These are phyloP conservation scores for Hippocampus guttulatus DNA, from an alignment of 2,113 vertebrate genomes.

Conservation along the genomic window DNA sequence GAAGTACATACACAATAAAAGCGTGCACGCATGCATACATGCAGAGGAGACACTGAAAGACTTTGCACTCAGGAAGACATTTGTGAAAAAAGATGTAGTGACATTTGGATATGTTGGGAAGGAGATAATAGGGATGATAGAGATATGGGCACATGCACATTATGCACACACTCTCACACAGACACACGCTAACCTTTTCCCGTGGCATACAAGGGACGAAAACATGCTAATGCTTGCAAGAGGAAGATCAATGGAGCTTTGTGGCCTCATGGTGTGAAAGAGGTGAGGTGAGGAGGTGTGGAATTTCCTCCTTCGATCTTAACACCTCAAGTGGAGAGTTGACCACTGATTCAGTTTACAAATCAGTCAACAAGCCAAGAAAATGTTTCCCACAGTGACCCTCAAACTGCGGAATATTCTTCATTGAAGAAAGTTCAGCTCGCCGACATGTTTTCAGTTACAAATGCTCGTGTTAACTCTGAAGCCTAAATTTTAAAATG, in stretches of 20 bases:
- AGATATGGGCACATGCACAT: slow-evolving; percentile 54
- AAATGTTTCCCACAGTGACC: slow-evolving; percentile 8
- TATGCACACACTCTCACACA: slow-evolving; percentile 43
- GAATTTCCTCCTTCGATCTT: slow-evolving; percentile 45
- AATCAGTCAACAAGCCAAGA: slow-evolving; percentile 10
- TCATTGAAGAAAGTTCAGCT: neutral
- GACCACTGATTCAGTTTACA: slow-evolving; percentile 32
- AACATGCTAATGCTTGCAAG: slow-evolving; percentile 58
- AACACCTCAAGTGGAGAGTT: slow-evolving; percentile 35
- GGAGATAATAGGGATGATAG: slow-evolving; percentile 69
- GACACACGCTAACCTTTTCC: slow-evolving; percentile 66
- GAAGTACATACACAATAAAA: slow-evolving; percentile 9
- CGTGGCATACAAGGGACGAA: slow-evolving; percentile 54
- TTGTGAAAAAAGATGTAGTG: slow-evolving; percentile 67
- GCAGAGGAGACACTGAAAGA: slow-evolving; percentile 36
- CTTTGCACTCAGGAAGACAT: slow-evolving; percentile 56
- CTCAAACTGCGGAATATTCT: slow-evolving; percentile 6
- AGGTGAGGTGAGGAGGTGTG: slow-evolving; percentile 50
- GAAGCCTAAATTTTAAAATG: neutral
- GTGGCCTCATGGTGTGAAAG: slow-evolving; percentile 63
- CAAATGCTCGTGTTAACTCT: neutral
- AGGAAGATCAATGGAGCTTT: slow-evolving; percentile 64
- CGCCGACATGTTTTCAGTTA: neutral
- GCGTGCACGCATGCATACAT: slow-evolving; percentile 17
- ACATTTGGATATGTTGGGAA: slow-evolving; percentile 68